Evolutionary conservation across 2,113 vertebrate genomes (phyloP).

Genomic region (Climacteris rufus): DNA sequence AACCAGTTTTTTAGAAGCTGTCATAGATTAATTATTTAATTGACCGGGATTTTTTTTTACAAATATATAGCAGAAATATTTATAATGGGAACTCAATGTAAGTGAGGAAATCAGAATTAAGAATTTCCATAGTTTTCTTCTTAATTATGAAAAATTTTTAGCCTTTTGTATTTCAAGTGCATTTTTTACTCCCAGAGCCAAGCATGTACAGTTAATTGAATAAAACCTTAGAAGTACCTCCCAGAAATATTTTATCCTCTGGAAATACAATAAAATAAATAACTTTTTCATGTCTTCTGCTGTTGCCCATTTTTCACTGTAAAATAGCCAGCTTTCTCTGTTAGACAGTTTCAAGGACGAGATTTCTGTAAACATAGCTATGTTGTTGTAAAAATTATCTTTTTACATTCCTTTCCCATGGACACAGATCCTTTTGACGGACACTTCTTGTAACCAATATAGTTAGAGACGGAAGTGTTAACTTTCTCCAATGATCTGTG

Average conservation of each 20-base stretch:
- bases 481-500: too few species aligned
- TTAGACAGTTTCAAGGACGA: too few species aligned
- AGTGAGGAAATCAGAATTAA: slow-evolving; percentile 5
- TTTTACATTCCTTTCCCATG: too few species aligned
- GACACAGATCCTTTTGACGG: too few species aligned
- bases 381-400: too few species aligned
- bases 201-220: neutral
- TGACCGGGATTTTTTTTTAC: neutral
- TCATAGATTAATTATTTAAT: slow-evolving; percentile 30
- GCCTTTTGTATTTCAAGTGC: neutral
- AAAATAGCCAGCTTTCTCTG: too few species aligned
- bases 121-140: neutral
- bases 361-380: too few species aligned
- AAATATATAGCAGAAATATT: slow-evolving; percentile 8
- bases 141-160: neutral
- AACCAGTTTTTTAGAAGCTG: neutral
- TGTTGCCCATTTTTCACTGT: too few species aligned
- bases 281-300: neutral
- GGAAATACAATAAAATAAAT: neutral
- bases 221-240: neutral
- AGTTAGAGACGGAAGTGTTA: too few species aligned
- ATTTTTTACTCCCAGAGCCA: neutral
- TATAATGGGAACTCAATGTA: neutral
- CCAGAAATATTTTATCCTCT: neutral
- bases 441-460: too few species aligned